A percentile compares a stretch with the other conserved stretches of the same genome.
phyloP scores from a whole-genome alignment of 2,113 vertebrate species.

The Rhynchomys soricoides region DNA sequence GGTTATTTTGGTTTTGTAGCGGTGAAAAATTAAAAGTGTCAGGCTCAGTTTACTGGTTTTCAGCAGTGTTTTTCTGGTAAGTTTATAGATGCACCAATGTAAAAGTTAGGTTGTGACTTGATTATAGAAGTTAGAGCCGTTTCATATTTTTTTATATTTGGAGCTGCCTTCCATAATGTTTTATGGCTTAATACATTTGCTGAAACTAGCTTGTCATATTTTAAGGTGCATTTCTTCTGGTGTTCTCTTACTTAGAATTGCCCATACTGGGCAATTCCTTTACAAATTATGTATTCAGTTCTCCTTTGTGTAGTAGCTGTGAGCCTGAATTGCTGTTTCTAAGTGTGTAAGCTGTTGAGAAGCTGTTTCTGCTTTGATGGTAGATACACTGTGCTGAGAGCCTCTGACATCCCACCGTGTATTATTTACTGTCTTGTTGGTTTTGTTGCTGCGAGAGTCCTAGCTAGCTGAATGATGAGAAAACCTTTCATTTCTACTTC shows the following conservation, averaged over 20 bases:
- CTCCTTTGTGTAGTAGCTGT: slow-evolving; percentile 21
- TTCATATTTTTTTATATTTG: slow-evolving; percentile 55
- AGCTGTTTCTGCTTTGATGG: slow-evolving; percentile 48
- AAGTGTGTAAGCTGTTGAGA: slow-evolving; percentile 19
- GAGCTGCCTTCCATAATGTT: slow-evolving; percentile 37
- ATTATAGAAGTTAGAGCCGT: slow-evolving; percentile 12
- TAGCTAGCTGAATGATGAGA: background rate
- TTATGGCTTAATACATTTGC: slow-evolving; percentile 7
- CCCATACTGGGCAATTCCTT: background rate
- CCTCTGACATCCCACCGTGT: background rate
- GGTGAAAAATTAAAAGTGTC: slow-evolving; percentile 29
- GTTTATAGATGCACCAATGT: background rate
- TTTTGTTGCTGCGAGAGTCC: slow-evolving; percentile 13
- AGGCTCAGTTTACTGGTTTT: slow-evolving; percentile 14
- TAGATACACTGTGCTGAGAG: background rate
- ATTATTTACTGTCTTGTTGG: background rate
- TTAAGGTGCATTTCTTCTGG: slow-evolving; percentile 29
- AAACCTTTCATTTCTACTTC: slow-evolving; percentile 28
- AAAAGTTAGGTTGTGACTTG: slow-evolving; percentile 17
- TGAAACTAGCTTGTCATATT: slow-evolving; percentile 2
- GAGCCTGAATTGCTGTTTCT: slow-evolving; percentile 30
- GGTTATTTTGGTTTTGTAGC: slow-evolving; percentile 37
- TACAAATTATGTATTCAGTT: slow-evolving; percentile 34
- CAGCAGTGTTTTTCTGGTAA: slow-evolving; percentile 13
- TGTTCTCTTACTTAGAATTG: slow-evolving; percentile 41